Evolutionary conservation across 2,888 invertebrate genomes (phyloP), one percentile per base, ranked within the genome.

Genomic region (Meta bourneti): DNA sequence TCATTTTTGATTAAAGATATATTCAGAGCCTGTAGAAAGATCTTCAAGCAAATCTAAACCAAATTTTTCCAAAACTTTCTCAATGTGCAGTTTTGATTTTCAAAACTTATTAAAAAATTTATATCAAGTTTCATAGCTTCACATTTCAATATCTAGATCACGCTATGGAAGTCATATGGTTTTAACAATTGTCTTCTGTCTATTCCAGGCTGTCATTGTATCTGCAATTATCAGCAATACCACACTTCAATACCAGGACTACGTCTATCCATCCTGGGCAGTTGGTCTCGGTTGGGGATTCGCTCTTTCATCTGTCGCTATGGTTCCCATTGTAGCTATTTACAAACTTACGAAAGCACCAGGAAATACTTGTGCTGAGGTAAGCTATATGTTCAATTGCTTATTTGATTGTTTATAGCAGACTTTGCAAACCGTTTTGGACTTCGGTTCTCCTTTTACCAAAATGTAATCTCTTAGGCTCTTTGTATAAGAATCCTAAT

Each of bases 231-330:
- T 93, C 83, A 93, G 82, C 79, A 93, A 87, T 52, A 83, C 93
- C 2, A 90, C 93, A n/a, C 89, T 93, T 19, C 89, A 91, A 16
- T 94, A 93, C 74, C 92, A 93, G 72, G 96, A 96, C 94, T 98
- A 98, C 94, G 96, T 96, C 1, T 98, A 98, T 95, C 98, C 98
- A 0, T 95, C 95, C 48, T 98, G 98, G 98, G 98, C 98, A 0
- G 98, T 98, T 94, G 96, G 96, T 0, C 95, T 98, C 61, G 98
- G 98, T 4, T 98, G 98, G 98, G 95, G 96, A 74, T 98, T 98
- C 94, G 97, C 98, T 0, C 97, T 97, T 0, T 98, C 98, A 20
- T 98, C 98, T 91, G 97, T 98, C 49, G 96, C 97, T 88, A 98
- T 98, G 96, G 98, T 98, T 94, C 98, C 98, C 0, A 96, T 96